Evolutionary conservation across 2,888 invertebrate genomes (phyloP), one percentile per base, ranked within the genome.

Genomic region (Amorpha juglandis): DNA sequence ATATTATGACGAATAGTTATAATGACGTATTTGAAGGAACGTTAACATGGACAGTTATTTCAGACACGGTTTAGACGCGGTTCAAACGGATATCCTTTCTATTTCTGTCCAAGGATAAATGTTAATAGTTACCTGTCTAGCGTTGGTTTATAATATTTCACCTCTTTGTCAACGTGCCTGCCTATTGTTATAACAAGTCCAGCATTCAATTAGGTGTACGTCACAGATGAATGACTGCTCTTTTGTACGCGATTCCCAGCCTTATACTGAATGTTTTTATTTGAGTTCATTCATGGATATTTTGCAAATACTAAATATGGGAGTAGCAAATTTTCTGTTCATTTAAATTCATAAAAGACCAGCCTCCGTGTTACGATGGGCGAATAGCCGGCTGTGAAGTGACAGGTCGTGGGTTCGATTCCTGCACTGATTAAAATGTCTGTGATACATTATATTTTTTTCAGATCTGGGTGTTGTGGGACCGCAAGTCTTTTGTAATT

Each of bases 31-130:
- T 19, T 27, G 50, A 63, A n/a, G 16, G 48, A 35, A 63, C 33
- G 16, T 50, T 64, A 53, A 52, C 35, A 42, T 66, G 45, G 62
- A 62, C 62, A 66, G 50, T 63, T 63, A 65, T 64, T 66, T 66
- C 19, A 63, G 52, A 66, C 50, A 63, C 45, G 52, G 45, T 66
- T 63, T 65, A 65, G 52, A 63, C 63, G 51, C 80, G 83, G 82
- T 87, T 82, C 81, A 86, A 89, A 84, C 91, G 92, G 92, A 92
- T 91, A 90, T 92, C 91, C 91, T 91, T 91, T 91, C 90, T 86
- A 90, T 87, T 88, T 88, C 74, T 81, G 87, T 82, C 83, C 91
- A 91, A 90, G 91, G 91, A 88, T 89, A 89, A 84, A 88, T 85
- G 86, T 78, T 84, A 88, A 82, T 78, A 81, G 79, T 81, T 81